Conservation (phyloP, 2,113 vertebrate genomes). For the Amphilophus citrinellus region DNA sequence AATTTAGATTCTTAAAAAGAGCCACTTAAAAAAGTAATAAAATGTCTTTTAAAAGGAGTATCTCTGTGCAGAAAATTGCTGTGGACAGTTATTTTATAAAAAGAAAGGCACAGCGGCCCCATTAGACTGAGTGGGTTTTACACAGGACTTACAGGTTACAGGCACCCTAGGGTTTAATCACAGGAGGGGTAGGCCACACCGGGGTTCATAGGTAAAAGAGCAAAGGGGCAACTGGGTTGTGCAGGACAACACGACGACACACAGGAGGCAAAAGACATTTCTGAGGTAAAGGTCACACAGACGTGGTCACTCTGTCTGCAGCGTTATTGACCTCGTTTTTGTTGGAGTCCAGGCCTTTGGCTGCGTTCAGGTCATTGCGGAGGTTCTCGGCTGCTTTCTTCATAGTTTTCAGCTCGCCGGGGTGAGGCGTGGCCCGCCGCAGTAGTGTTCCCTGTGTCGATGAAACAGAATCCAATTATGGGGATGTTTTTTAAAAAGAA, state of each 20-base stretch:
- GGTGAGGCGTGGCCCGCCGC: conserved; percentile 95
- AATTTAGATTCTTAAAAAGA: conserved; percentile 62
- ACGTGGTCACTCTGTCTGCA: conserved; percentile 95
- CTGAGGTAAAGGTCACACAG: conserved; percentile 90
- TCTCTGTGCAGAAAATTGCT: conserved; percentile 81
- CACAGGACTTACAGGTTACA: conserved; percentile 58
- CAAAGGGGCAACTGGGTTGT: conserved; percentile 47
- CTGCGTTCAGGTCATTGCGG: conserved; percentile 95
- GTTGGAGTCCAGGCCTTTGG: conserved; percentile 99
- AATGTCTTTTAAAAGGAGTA: conserved; percentile 75
- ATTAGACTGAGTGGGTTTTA: conserved; percentile 63
- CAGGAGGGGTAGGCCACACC: conserved; percentile 72
- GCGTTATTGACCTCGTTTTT: conserved; percentile 99
- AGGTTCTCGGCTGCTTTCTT: conserved; percentile 96
- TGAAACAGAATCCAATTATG: conserved; percentile 9
- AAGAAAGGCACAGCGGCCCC: conserved; percentile 89
- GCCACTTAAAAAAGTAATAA: conserved; percentile 70
- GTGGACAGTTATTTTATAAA: conserved; percentile 76
- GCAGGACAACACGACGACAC: conserved; percentile 73
- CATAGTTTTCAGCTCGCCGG: conserved; percentile 95
- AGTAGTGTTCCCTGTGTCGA: conserved; percentile 86
- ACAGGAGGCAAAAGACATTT: conserved; percentile 85
- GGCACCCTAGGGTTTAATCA: conserved; percentile 79
- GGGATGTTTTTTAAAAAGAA: not conserved
- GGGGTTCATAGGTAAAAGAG: conserved; percentile 44